Base-by-base conservation (phyloP, 2,888 invertebrate species). In the Tribolium freemani region DNA sequence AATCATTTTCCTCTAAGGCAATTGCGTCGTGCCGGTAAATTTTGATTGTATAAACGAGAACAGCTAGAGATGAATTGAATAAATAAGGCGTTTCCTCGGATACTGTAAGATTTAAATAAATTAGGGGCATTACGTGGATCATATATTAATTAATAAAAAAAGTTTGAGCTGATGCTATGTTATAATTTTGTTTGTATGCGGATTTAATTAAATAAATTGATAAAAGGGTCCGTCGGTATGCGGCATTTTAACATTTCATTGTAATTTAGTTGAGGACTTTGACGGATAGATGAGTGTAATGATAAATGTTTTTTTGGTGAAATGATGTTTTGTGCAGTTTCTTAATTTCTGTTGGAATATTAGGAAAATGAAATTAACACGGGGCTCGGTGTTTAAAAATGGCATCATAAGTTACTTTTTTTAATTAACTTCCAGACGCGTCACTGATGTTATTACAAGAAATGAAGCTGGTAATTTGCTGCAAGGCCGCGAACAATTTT, bases 401-500 rank as follows among this genome's bases (percentile, higher is more conserved):
- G 68, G 53, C 68, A 61, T 70, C 68, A 74, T 76, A 76, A 75
- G 75, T 76, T 72, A 75, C 75, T 63, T 74, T 76, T 76, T 76
- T 76, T 76, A 76, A 76, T 76, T 76, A 76, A 75, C 75, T 69
- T 57, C 66, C 60, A 48, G 64, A 69, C 69, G 72, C 69, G 71
- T 72, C 74, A 71, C 71, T 63, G 63, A 64, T 74, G 73, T 70
- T 71, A 71, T 75, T 74, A 74, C 71, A 75, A 73, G 75, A 73
- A 76, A 74, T 76, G 76, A 76, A 61, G 64, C 30, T n/a, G 54
- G 58, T 31, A 74, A 66, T 74, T 74, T 63, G 44, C 64, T 54
- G 30, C 54, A 53, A 69, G 73, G 56, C 46, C 30, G 46, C 31
- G 53, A 64, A 74, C 54, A 64, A 63, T 69, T 58, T 64, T 13